Base-by-base conservation (phyloP, 2,797 vertebrate genomes). In the Micrastur ruficollis region DNA sequence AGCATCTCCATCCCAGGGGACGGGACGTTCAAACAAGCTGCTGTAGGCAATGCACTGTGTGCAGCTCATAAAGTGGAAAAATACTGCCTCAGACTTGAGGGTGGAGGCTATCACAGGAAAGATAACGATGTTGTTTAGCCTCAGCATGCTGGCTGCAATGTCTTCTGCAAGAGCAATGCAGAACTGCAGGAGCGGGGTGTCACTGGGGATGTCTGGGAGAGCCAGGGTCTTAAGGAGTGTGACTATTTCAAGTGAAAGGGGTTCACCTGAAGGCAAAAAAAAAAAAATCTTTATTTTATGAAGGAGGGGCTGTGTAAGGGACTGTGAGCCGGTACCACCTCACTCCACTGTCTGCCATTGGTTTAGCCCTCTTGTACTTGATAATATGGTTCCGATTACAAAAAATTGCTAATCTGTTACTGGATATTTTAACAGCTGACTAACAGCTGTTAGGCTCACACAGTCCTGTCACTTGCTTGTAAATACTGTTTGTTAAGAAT, bases 11-110 rank as follows among this genome's bases (percentile, higher is more conserved):
- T 85, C 65, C 58, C 0, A 0, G 31, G 75, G 72, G 52, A 72
- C 2, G 5, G 50, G 38, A 49, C 70, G 50, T 52, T 87, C 75
- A 70, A 65, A 81, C 4, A n/a, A 62, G 53, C 49, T 71, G 81
- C 81, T 89, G 80, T 44, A 79, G 90, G 76, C 76, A 73, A 11
- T 59, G 89, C 25, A 8, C 71, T 76, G 13, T 3, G 2, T 36
- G 56, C 68, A 62, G n/a, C 58, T 96, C 1, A 0, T 84, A 58
- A 94, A 84, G 49, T 86, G 88, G 91, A 95, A 96, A 95, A 93
- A 67, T 79, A 82, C 86, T 63, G 83, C 63, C 84, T 76, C 82
- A 75, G 16, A 18, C 88, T 63, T n/a, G 14, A 17, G 65, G 27
- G 46, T 82, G 18, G 81, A 74, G 46, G 67, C 50, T 91, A 49